Base-by-base conservation (phyloP, 2,888 invertebrate genomes). In the Hyposoter dolosus region DNA sequence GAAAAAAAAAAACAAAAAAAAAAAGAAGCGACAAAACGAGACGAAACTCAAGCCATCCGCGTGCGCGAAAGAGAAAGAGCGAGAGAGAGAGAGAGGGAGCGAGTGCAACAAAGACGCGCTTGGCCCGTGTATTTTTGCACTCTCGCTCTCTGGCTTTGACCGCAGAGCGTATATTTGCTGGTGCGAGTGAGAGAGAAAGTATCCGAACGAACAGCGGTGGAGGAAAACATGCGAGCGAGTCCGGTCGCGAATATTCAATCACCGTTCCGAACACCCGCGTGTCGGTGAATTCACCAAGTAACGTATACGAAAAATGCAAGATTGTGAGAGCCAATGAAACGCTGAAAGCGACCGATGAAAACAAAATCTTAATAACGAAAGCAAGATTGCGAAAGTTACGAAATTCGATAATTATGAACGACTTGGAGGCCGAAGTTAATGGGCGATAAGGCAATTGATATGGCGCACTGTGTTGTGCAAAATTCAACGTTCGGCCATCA, bases 221-320 rank as follows among this genome's bases (percentile, higher is more conserved):
- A 76, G 74, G 47, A 77, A 71, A 80, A 82, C 66, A 60, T 76
- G 65, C 76, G 82, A 83, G 87, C 75, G 63, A 77, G 60, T 76
- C 45, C 77, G 83, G 84, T 86, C 86, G 88, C 89, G 87, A 90
- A 90, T 90, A 89, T 90, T 89, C 90, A 89, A 91, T 90, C 88
- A 89, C 72, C 80, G 86, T 85, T 85, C 81, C 88, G 89, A 90
- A 89, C 87, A 90, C 53, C 32, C 71, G 45, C 53, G 66, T 56
- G 78, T 47, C 76, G 45, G 28, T n/a, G 32, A 45, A 32, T 43
- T n/a, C 43, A 43, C 28, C n/a, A 69, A 56, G 35, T 69, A 74
- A 76, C 15, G 71, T 32, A 40, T 40, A 82, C 66, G 72, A 72
- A 77, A 84, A 71, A 69, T 40, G 35, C 28, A 60, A 60, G 60